Evolutionary conservation across 2,797 vertebrate species (phyloP).

Genomic region (Schizopygopsis malacanthus): DNA sequence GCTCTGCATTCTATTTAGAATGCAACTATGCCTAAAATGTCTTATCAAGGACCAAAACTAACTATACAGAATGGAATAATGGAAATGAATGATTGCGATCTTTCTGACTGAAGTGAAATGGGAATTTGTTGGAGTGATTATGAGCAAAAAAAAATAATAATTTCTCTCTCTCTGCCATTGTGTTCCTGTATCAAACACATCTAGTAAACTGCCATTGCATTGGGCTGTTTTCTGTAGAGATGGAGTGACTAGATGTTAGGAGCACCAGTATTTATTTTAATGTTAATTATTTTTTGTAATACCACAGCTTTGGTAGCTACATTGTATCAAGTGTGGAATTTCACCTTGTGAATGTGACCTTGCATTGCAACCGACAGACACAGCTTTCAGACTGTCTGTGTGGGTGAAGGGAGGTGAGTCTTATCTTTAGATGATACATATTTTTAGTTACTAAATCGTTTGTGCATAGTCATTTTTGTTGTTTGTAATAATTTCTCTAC

Average conservation of each 20-base stretch:
- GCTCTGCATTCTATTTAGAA: neutral
- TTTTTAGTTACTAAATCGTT: constrained; percentile 8
- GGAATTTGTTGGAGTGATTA: neutral
- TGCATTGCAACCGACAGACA: neutral
- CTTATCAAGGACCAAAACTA: neutral
- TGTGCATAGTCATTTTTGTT: constrained; percentile 3
- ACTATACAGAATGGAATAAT: neutral
- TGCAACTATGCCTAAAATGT: neutral
- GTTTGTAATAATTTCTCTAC: neutral
- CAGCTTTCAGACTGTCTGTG: neutral
- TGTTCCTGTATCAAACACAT: constrained; percentile 23
- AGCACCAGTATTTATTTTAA: constrained; percentile 40
- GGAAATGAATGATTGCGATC: neutral
- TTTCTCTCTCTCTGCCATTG: neutral
- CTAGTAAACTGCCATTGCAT: neutral
- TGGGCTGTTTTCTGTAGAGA: neutral
- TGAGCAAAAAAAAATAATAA: neutral
- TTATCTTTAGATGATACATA: neutral
- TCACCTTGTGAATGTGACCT: constrained; percentile 24
- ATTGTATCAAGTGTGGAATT: constrained; percentile 24
- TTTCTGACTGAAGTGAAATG: neutral
- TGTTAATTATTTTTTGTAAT: constrained; percentile 10
- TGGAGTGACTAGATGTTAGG: neutral
- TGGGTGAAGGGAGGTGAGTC: neutral
- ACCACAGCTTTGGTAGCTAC: constrained; percentile 25